Evolutionary conservation across 92 coral and sea anemone genomes (phyloP), one percentile per base, ranked within the genome.

Genomic region (Palythoa heliodiscus): DNA sequence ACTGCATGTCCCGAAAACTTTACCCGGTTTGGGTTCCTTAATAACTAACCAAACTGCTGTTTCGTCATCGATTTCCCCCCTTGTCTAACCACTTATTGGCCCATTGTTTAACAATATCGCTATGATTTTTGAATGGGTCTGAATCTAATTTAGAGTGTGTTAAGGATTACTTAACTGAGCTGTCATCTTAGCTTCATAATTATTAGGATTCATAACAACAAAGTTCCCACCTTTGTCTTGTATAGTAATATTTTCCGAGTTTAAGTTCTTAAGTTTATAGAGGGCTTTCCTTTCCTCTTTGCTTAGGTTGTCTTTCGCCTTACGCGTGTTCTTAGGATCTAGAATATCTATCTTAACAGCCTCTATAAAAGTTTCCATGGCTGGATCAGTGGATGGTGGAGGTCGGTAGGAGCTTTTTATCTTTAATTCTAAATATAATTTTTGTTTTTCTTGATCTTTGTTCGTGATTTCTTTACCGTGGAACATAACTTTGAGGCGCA

Each of bases 221-320:
- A 84, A 84, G 47, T 87, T 83, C 38, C 89, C 81, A 11, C 86
- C 86, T 63, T 89, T 73, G 67, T 82, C 87, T 50, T 88, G 88
- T 60, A 70, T 83, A n/a, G 70, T 63, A n/a, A 17, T 16, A 63
- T 7, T 20, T 1, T 63, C 0, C 23, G 70, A 63, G 24, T 63
- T 15, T 16, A 63, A n/a, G 24, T 20, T 63, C 24, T 16, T 63
- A 63, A 63, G 70, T 8, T 15, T 17, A 15, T 16, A 63, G 19
- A 63, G 10, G 10, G 24, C 24, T 63, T 63, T 17, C 10, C 23
- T 63, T 63, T 63, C 24, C 70, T 63, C 23, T 5, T 63, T 63
- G 66, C 76, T 84, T 60, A 89, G 71, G 35, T 89, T 89, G 77
- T 89, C 88, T 35, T 77, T 88, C 53, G 88, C 83, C 47, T 54